Conservation (phyloP, 2,888 invertebrate species). For the Noctua janthina region DNA sequence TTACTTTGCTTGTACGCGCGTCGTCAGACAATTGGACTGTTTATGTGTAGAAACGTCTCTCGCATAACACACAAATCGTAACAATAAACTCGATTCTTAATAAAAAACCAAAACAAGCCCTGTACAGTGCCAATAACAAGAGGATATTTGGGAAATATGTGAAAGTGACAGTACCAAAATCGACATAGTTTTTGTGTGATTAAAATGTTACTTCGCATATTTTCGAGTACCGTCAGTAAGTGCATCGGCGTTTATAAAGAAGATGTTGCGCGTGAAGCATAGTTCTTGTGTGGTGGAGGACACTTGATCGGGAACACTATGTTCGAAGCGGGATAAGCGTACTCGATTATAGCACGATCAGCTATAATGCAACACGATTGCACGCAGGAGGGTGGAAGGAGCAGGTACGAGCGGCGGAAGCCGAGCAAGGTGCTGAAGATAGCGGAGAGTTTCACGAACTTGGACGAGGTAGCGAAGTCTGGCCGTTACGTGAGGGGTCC, state of each 20-base stretch:
- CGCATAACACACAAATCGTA: conserved; percentile 78
- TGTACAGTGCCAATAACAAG: conserved; percentile 74
- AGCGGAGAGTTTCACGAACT: conserved; percentile 89
- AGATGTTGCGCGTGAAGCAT: conserved; percentile 78
- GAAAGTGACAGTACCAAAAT: conserved; percentile 87
- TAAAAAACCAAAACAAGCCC: conserved; percentile 69
- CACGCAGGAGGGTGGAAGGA: conserved; percentile 81
- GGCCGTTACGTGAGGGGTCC: conserved; percentile 87
- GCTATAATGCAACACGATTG: conserved; percentile 89
- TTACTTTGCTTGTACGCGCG: conserved; percentile 87
- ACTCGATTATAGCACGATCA: conserved; percentile 75
- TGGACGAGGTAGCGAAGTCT: conserved; percentile 87
- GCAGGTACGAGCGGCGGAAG: conserved; percentile 87
- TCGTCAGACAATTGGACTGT: conserved; percentile 84
- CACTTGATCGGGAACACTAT: conserved; percentile 82
- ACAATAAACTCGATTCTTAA: conserved; percentile 74
- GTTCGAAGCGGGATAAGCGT: conserved; percentile 87
- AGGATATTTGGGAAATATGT: conserved; percentile 79
- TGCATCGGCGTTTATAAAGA: conserved; percentile 74
- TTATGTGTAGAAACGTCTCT: conserved; percentile 80
- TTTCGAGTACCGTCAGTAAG: conserved; percentile 83
- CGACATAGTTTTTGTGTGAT: conserved; percentile 82
- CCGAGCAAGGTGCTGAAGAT: conserved; percentile 89
- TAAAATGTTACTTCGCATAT: conserved; percentile 85
- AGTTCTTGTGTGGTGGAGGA: conserved; percentile 78